Evolutionary conservation across 2,888 invertebrate species (phyloP).

Genomic region (Nemotelus pantherinus): DNA sequence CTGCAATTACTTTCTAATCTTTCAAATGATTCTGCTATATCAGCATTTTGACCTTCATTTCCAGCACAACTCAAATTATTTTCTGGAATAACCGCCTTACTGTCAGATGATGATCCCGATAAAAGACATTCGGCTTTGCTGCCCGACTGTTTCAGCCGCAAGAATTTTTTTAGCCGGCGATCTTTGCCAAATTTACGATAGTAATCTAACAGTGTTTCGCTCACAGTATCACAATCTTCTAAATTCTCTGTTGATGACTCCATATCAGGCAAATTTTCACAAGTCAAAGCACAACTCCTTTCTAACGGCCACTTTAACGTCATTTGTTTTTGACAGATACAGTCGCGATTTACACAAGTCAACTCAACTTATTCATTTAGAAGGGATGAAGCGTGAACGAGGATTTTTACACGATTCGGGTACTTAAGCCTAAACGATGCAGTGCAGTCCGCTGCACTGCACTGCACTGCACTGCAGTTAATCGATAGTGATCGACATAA

Average conservation of each 20-base stretch:
- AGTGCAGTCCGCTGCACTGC: no score
- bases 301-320: no score
- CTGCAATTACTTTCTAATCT: no score
- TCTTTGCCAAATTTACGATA: conserved; percentile 75
- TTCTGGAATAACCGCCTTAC: not conserved
- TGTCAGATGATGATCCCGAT: not conserved
- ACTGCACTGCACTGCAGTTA: no score
- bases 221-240: not conserved
- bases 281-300: no score
- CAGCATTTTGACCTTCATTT: not conserved
- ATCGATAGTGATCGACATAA: no score
- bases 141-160: conserved; percentile 59
- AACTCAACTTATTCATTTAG: no score
- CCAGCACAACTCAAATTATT: not conserved
- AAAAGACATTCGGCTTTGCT: not conserved
- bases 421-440: no score
- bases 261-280: not conserved
- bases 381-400: no score
- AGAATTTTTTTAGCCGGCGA: conserved; percentile 74
- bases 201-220: conserved; percentile 69
- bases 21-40: not conserved
- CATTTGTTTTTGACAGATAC: no score
- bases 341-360: no score
- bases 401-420: no score
- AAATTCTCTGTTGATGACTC: not conserved